Evolutionary conservation across 2,113 vertebrate genomes (phyloP), one percentile per base, ranked within the genome.

Genomic region (Grantiella picta): DNA sequence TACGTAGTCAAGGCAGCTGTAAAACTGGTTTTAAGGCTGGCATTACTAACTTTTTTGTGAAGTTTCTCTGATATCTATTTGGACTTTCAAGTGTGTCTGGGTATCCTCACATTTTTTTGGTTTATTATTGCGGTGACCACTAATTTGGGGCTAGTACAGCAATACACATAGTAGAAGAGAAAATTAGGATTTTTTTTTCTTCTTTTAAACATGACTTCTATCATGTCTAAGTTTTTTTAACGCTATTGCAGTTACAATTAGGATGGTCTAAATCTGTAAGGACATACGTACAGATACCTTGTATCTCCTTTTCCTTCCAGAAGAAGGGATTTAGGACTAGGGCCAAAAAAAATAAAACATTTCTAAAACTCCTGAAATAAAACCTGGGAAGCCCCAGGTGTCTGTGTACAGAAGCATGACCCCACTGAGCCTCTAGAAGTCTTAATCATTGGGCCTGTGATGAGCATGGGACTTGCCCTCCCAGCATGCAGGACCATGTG

Each of bases 381-480:
- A 81, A 81, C 13, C 23, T 54, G 60, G 16, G 69, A 84, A 63
- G 31, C 13, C 64, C 22, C 28, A 44, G 19, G 27, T 82, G 17
- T 15, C 64, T 52, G 18, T 9, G 0, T n/a, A 71, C 0, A 2
- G 47, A 87, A 71, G 6, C 1, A 0, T n/a, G 75, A 82, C 18
- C 7, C 9, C 24, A 18, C 57, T 24, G 12, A 75, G 38, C 11
- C 27, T 53, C 14, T 42, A 20, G 1, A 86, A 63, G 27, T 10
- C 52, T 35, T 68, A 60, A 25, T 4, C 21, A 16, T 23, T 29
- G 9, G 9, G 12, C 3, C 23, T 0, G 0, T 14, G 13, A 69
- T 0, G 0, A 52, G 24, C 28, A 7, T 3, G 12, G 21, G 59
- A 19, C 12, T 70, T 0, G 0, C 12, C 20, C 22, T n/a, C 21